A percentile compares a stretch with the other conserved stretches of the same genome.
phyloP scores from a whole-genome alignment of 2,888 invertebrate species.

The Odontocolon sp. region DNA sequence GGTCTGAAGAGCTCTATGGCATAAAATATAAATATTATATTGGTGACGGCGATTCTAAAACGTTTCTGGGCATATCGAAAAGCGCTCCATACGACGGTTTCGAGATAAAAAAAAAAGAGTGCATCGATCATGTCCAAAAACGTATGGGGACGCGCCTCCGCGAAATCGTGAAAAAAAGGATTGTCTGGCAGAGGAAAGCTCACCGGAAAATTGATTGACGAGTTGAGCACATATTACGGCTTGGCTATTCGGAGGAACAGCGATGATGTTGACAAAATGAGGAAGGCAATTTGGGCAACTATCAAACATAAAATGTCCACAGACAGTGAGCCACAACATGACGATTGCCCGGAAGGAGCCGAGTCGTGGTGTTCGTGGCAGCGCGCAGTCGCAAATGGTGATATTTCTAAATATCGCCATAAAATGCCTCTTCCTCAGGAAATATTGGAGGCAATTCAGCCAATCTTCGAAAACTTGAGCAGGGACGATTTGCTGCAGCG shows the following conservation, averaged over 20 bases:
- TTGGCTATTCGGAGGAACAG: constrained; percentile 64
- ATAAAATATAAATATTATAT: constrained; percentile 19
- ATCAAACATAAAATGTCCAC: constrained; percentile 61
- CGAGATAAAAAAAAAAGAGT: background rate
- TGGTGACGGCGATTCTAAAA: constrained; percentile 14
- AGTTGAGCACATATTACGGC: constrained; percentile 63
- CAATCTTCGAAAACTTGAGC: constrained; percentile 40
- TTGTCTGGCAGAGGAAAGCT: constrained; percentile 47
- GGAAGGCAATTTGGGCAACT: constrained; percentile 66
- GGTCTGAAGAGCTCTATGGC: constrained; percentile 41
- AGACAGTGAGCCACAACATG: constrained; percentile 45
- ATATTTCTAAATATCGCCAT: constrained; percentile 46
- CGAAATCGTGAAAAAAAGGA: constrained; percentile 34
- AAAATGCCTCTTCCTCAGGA: constrained; percentile 34
- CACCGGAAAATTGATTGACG: constrained; percentile 49
- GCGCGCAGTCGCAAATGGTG: constrained; percentile 40
- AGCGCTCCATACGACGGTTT: constrained; percentile 29
- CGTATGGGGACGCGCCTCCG: too few relatives aligned
- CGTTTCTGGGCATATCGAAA: constrained; percentile 28
- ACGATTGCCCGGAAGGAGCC: constrained; percentile 37
- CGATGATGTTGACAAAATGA: constrained; percentile 62
- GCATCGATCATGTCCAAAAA: constrained; percentile 28
- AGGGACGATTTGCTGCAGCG: constrained; percentile 48
- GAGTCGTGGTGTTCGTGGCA: constrained; percentile 38
- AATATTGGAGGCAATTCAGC: constrained; percentile 36